Evolutionary conservation across 2,888 invertebrate genomes (phyloP), one percentile per base, ranked within the genome.

Genomic region (Euzetes globulus): DNA sequence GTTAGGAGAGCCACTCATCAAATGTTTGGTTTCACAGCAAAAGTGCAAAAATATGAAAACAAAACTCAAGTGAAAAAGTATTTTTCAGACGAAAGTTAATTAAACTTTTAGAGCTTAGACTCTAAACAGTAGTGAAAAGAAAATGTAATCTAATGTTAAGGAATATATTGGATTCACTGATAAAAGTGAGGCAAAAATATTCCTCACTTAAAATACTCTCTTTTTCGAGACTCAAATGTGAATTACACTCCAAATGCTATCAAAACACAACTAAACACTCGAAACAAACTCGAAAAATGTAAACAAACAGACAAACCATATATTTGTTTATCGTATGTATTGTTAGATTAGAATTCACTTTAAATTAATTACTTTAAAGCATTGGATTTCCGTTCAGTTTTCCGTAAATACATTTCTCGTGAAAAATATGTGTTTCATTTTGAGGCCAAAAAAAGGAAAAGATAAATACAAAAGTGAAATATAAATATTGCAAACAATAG

Each of bases 281-380:
- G 27, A 65, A 65, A 37, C 19, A 25, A 52, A 65, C 37, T 41
- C n/a, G 7, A 41, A 41, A 65, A n/a, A 65, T 65, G 17, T 65
- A 41, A 65, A 65, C 41, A 65, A 37, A 65, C 22, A 65, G 19
- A 65, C 4, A 41, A 65, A 37, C 37, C 65, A 65, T 41, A 37
- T 41, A 65, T 65, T 33, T 65, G 41, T 65, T 41, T 65, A 27
- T 41, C 19, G 27, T 33, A 19, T n/a, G 41, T 37, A 65, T 65
- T 65, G 27, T 37, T 19, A 65, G 58, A 13, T 63, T 7, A 63
- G n/a, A 63, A 50, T 22, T 22, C 33, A 27, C 37, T 33, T 65
- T 65, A 41, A 65, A 65, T 33, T 65, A 65, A 65, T 65, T 65
- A 65, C 65, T 65, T 27, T 29, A 41, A 41, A 41, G 11, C 65